These are phyloP conservation scores for Pristionchus arcanus DNA, from an alignment of 2,888 invertebrate genomes.

Conservation along the genomic window DNA sequence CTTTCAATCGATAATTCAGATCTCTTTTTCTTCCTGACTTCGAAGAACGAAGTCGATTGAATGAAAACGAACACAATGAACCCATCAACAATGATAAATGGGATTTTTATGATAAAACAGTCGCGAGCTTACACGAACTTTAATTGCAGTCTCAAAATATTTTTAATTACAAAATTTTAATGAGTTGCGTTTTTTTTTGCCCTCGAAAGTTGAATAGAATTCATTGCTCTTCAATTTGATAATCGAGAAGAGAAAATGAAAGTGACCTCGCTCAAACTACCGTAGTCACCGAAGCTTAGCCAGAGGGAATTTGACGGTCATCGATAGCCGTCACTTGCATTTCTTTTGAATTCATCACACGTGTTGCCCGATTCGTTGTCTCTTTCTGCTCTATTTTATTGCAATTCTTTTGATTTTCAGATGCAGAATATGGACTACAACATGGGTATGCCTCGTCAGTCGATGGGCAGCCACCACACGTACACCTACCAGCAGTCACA, in stretches of 20 bases:
- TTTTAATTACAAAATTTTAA: too few relatives aligned
- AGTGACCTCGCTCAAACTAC: too few relatives aligned
- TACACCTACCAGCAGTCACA: slow-evolving; percentile 26
- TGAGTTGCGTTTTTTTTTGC: too few relatives aligned
- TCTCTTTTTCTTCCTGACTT: background rate
- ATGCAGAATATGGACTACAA: slow-evolving; percentile 42
- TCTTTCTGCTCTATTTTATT: background rate
- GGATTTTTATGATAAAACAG: background rate
- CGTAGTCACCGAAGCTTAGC: too few relatives aligned
- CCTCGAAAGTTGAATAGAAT: too few relatives aligned
- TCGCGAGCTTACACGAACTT: background rate
- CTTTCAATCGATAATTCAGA: slow-evolving; percentile 1
- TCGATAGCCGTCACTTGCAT: background rate
- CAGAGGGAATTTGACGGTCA: background rate
- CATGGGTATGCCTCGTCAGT: slow-evolving; percentile 20
- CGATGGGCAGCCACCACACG: background rate
- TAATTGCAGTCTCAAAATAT: too few relatives aligned
- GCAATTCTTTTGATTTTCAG: background rate
- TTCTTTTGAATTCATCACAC: background rate
- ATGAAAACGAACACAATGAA: background rate
- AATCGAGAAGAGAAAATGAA: too few relatives aligned
- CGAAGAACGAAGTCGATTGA: background rate
- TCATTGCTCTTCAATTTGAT: too few relatives aligned
- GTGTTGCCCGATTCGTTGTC: background rate
- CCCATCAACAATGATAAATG: slow-evolving; percentile 29